Conservation (phyloP, 2,888 invertebrate genomes). For the Spialia ferax region DNA sequence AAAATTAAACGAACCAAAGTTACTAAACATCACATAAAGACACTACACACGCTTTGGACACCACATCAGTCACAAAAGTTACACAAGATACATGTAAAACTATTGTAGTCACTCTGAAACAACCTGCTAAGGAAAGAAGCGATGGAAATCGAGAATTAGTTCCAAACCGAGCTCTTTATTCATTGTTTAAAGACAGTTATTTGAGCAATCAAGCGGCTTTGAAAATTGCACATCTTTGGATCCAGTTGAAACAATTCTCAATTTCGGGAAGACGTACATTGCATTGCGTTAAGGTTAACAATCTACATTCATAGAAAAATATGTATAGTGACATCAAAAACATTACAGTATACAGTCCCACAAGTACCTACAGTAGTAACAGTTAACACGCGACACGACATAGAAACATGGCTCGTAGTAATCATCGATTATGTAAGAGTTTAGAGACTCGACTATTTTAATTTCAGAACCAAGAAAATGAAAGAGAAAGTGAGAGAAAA, state of each 20-base stretch:
- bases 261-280: constrained; percentile 18
- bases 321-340: constrained; percentile 67
- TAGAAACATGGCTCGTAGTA: constrained; percentile 42
- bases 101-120: constrained; percentile 35
- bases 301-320: constrained; percentile 57
- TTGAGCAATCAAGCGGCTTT: constrained; percentile 31
- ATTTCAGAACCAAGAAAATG: too few relatives aligned
- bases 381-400: constrained; percentile 46
- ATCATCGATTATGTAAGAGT: too few relatives aligned
- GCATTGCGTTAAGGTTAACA: constrained; percentile 42
- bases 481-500: too few relatives aligned
- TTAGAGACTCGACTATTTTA: too few relatives aligned
- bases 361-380: constrained; percentile 47
- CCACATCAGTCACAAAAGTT: constrained; percentile 35
- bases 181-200: background rate
- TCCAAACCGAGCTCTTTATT: constrained; percentile 22
- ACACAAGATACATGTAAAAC: constrained; percentile 30
- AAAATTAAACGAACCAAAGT: constrained; percentile 17
- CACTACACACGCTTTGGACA: constrained; percentile 29
- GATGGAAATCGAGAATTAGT: constrained; percentile 17
- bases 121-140: constrained; percentile 41
- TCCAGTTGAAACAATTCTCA: constrained; percentile 28
- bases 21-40: constrained; percentile 16
- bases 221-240: background rate
- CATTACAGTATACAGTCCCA: constrained; percentile 55